Percentiles rank a stretch among this genome's conserved stretches.
Conservation (phyloP, 2,113 vertebrate species). For the Dicentrarchus labrax region DNA sequence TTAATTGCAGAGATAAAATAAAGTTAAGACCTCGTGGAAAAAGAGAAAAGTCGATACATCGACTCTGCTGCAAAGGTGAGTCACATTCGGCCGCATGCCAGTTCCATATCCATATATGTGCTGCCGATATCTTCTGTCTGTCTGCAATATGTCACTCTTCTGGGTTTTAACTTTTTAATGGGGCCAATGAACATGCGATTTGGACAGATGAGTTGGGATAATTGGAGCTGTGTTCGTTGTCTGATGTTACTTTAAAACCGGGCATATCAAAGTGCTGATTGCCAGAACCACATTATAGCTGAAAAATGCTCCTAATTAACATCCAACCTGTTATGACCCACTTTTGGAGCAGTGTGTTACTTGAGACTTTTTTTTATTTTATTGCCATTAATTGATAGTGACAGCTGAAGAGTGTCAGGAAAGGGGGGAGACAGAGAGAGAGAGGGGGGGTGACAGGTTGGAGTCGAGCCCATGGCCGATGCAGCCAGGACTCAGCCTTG, state of each 20-base stretch:
- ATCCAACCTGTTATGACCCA: not conserved
- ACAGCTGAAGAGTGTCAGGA: too few relatives aligned
- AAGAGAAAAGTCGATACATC: not conserved
- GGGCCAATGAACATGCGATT: not conserved
- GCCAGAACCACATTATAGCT: constrained; percentile 7
- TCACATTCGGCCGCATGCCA: not conserved
- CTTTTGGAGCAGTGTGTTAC: not conserved
- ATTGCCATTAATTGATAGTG: too few relatives aligned
- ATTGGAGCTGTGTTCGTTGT: not conserved
- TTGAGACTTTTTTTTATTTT: not conserved
- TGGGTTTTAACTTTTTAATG: not conserved
- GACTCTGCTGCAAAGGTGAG: not conserved
- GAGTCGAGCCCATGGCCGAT: too few relatives aligned
- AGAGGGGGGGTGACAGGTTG: too few relatives aligned
- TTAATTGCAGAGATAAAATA: not conserved
- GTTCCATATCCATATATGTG: not conserved
- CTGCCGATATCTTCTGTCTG: not conserved
- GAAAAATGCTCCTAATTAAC: constrained; percentile 31
- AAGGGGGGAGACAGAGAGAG: too few relatives aligned
- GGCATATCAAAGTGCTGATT: constrained; percentile 1
- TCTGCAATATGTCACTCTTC: not conserved
- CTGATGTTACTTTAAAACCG: not conserved
- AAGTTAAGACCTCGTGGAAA: not conserved
- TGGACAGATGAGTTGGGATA: not conserved
- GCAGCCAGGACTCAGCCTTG: too few relatives aligned